phyloP scores from a whole-genome alignment of 2,888 invertebrate species.

The Ephialtes manifestator region DNA sequence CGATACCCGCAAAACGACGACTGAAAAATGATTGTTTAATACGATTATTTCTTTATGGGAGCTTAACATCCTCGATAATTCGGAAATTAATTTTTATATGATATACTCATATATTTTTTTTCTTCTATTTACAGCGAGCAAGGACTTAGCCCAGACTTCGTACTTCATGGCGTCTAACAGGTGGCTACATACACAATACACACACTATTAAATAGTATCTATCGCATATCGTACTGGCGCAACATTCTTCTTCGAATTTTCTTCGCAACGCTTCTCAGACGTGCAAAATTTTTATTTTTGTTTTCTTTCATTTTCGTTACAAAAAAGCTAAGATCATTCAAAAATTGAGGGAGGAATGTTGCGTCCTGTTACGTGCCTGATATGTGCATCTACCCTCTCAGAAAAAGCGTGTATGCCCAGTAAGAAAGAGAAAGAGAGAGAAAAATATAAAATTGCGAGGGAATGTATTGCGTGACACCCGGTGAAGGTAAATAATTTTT shows the following conservation, averaged over 20 bases:
- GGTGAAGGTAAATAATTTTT: slow-evolving; percentile 62
- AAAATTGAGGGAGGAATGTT: slow-evolving; percentile 76
- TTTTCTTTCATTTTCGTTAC: background rate
- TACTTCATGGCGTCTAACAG: slow-evolving; percentile 99
- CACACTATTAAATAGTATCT: slow-evolving; percentile 60
- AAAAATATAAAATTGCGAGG: slow-evolving; percentile 52
- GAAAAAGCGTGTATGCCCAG: slow-evolving; percentile 45
- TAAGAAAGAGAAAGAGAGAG: slow-evolving; percentile 34
- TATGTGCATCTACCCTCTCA: slow-evolving; percentile 39
- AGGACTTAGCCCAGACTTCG: slow-evolving; percentile 98
- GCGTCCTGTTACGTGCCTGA: slow-evolving; percentile 73
- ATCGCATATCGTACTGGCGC: slow-evolving; percentile 47
- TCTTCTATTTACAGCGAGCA: slow-evolving; percentile 90
- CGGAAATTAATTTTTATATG: background rate
- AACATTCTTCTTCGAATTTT: slow-evolving; percentile 24
- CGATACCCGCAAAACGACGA: too few species aligned
- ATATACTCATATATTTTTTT: background rate
- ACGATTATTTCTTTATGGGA: background rate
- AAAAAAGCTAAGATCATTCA: background rate
- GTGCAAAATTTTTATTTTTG: background rate
- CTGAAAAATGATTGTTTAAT: background rate
- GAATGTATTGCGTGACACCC: slow-evolving; percentile 45
- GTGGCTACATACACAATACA: slow-evolving; percentile 86
- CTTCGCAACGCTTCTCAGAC: background rate
- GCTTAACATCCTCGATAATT: background rate